Base-by-base conservation (phyloP, 2,888 invertebrate species). In the Meghimatium bilineatum region DNA sequence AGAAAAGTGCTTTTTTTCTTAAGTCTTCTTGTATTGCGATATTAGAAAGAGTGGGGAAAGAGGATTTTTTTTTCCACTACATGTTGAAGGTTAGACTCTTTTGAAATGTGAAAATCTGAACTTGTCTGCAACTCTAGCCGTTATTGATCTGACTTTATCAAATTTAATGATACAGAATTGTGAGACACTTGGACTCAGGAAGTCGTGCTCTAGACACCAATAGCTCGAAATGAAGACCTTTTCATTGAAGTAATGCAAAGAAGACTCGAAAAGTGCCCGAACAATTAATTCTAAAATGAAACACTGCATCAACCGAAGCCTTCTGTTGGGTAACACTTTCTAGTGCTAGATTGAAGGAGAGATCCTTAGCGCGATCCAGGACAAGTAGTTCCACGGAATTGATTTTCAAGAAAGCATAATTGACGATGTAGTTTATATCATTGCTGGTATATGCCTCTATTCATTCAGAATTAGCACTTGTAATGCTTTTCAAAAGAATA, bases 141-240 rank as follows among this genome's bases (percentile, higher is more conserved):
- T 56, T 66, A 80, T 80, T 69, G 80, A 80, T 80, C 80, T 80
- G 80, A 80, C 80, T 71, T 80, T 71, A 80, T 80, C 80, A 80
- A 71, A 71, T 80, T 80, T 80, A 80, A 80, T 80, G 80, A 80
- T 71, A 80, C 71, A 0, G 36, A 69, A 71, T 80, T 56, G 56
- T 56, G 69, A 60, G 44, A 49, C 52, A 80, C 80, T 80, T 56
- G 69, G 52, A 23, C 66, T 8, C 80, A 67, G 80, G 80, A 80
- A 80, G 80, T 71, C 52, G 34, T 29, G 26, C 71, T 44, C 56
- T 32, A 56, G 34, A 56, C 38, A 32, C 56, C 80, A 71, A 69
- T 80, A 36, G 71, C 52, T 29, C 80, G 80, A 60, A 71, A 52
- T 69, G 80, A 71, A 71, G 80, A 56, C 60, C 23, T 69, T 69